Base-by-base conservation (phyloP, 1,140 invertebrate genomes). In the Andricus grossulariae region DNA sequence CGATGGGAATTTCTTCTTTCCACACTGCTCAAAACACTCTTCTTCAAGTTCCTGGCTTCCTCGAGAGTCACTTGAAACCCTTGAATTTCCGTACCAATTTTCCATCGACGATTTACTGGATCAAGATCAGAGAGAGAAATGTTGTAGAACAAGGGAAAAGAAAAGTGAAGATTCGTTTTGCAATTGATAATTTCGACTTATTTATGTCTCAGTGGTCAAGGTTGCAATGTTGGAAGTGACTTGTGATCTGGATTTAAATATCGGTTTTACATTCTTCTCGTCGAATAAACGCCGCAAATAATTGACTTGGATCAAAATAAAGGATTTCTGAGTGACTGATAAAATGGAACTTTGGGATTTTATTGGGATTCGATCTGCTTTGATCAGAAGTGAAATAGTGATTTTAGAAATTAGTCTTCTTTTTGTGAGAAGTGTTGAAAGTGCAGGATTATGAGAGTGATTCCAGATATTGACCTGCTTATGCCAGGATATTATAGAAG, bases 381-480 rank as follows among this genome's bases (percentile, higher is more conserved):
- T 45, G 8, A 11, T 45, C 39, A 45, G 10, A 45, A 55, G 60
- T 32, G 60, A 70, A 8, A 32, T 18, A 70, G 18, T 70, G 18
- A 21, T 32, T 21, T 32, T 8, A 10, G 16, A 10, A 21, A n/a
- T 73, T 2, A n/a, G 16, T 13, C 16, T 32, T 32, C 3, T 15
- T 11, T 25, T 15, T 32, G 7, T n/a, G 25, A n/a, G 7, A 39
- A 7, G 55, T 57, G 18, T 25, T 57, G 13, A 57, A 57, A 57
- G 55, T 21, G 7, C 3, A 71, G 50, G 75, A 85, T 71, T 80
- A 84, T 84, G 85, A 86, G 82, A 83, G 75, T 82, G 39, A 71
- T 73, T 84, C 76, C 82, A n/a, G 78, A 84, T 71, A 70, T 70
- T 45, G 74, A 86, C 72, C 77, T 78, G 16, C 70, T 76, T 71